Percentiles rank a stretch among this genome's conserved stretches.
Evolutionary conservation across 2,797 vertebrate species (phyloP).

Genomic region (Erpetoichthys calabaricus): DNA sequence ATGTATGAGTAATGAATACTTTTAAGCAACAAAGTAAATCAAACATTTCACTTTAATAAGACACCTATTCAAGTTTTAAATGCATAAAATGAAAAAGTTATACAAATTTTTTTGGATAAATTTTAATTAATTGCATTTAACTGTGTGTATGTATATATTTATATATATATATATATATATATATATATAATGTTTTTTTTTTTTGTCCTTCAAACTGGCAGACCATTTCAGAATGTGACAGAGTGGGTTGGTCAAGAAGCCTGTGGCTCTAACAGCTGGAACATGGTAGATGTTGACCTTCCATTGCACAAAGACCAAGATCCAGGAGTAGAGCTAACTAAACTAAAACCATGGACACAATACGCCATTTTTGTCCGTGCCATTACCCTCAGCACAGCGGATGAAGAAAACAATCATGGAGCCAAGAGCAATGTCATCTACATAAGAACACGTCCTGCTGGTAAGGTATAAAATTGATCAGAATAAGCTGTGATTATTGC

Average conservation of each 20-base stretch:
- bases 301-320: conserved; percentile 46
- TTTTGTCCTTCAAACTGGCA: conserved; percentile 14
- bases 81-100: no score
- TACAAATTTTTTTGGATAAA: no score
- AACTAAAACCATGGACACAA: conserved; percentile 58
- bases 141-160: no score
- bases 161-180: no score
- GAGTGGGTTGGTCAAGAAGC: conserved; percentile 56
- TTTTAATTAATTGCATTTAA: no score
- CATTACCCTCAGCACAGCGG: conserved; percentile 50
- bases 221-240: conserved; percentile 56
- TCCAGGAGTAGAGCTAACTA: conserved; percentile 37
- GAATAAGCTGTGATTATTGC: no score
- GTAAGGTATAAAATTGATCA: conserved; percentile 21
- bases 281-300: conserved; percentile 50
- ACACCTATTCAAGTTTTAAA: no score
- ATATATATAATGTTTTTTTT: no score
- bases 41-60: no score
- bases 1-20: no score
- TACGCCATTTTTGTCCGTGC: conserved; percentile 55
- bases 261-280: conserved; percentile 56
- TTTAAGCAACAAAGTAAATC: no score
- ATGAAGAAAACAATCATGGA: conserved; percentile 50
- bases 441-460: conserved; percentile 48
- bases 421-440: conserved; percentile 57